Evolutionary conservation across 2,113 vertebrate species (phyloP).

Genomic region (Alectura lathami): DNA sequence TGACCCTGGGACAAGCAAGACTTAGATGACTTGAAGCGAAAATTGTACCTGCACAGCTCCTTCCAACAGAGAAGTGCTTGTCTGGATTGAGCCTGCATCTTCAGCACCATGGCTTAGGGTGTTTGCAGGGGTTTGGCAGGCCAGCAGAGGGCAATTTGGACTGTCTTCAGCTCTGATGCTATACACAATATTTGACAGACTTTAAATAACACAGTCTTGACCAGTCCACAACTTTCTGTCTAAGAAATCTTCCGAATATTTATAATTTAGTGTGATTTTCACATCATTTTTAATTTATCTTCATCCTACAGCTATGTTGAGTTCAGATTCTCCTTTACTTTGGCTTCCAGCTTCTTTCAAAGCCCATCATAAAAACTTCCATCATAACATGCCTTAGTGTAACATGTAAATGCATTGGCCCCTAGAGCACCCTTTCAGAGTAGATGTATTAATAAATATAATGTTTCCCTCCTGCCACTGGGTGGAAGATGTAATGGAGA

Average conservation of each 20-base stretch:
- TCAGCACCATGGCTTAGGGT: rapidly evolving
- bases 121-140: not conserved
- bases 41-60: not conserved
- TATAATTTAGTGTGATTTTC: conserved; percentile 43
- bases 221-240: not conserved
- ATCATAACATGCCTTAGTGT: conserved; percentile 37
- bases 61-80: rapidly evolving
- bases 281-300: conserved; percentile 38
- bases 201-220: not conserved
- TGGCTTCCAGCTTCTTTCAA: conserved; percentile 50
- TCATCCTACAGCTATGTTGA: conserved; percentile 7
- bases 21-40: not conserved
- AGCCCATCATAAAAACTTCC: conserved; percentile 60
- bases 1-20: not conserved
- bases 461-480: conserved; percentile 50
- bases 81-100: not conserved
- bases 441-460: conserved; percentile 55
- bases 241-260: not conserved
- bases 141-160: not conserved
- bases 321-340: conserved; percentile 38
- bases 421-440: conserved; percentile 54
- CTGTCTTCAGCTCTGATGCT: not conserved
- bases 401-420: conserved; percentile 64
- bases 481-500: conserved; percentile 56
- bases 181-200: not conserved